Evolutionary conservation across 2,888 invertebrate genomes (phyloP).

Genomic region (Ochropacha duplaris): DNA sequence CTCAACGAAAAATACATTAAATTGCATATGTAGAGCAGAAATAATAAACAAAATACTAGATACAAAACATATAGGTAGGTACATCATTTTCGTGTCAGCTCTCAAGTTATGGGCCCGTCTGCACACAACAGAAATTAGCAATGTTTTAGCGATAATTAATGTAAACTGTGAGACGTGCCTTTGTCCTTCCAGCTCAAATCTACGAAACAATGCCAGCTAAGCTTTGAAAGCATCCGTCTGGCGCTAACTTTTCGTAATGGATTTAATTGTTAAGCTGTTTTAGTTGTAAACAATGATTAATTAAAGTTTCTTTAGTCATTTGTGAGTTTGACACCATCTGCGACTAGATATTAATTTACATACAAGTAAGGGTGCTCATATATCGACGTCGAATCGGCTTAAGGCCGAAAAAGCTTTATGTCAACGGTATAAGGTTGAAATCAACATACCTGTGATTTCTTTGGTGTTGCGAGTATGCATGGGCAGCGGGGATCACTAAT

Average conservation of each 20-base stretch:
- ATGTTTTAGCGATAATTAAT: slow-evolving; percentile 40
- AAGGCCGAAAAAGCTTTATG: too few species aligned
- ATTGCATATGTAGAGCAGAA: too few species aligned
- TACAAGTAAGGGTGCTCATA: too few species aligned
- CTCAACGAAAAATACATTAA: too few species aligned
- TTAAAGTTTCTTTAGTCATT: not conserved
- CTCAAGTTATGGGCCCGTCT: not conserved
- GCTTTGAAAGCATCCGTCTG: not conserved
- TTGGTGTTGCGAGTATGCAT: too few species aligned
- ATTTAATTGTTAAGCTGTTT: not conserved
- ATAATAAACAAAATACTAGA: too few species aligned
- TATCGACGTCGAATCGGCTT: too few species aligned
- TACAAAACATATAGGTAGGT: too few species aligned
- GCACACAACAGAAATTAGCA: slow-evolving; percentile 38
- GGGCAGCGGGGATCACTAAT: too few species aligned
- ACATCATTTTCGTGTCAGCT: not conserved
- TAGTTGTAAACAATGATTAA: not conserved
- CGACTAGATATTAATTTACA: too few species aligned
- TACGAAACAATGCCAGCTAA: not conserved
- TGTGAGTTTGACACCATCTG: not conserved
- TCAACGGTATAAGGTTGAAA: too few species aligned
- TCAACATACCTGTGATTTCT: too few species aligned
- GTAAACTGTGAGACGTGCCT: slow-evolving; percentile 22
- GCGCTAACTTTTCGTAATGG: not conserved
- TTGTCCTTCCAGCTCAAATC: not conserved